Evolutionary conservation across 2,888 invertebrate species (phyloP), one percentile per base, ranked within the genome.

Genomic region (Aphodius sticticus): DNA sequence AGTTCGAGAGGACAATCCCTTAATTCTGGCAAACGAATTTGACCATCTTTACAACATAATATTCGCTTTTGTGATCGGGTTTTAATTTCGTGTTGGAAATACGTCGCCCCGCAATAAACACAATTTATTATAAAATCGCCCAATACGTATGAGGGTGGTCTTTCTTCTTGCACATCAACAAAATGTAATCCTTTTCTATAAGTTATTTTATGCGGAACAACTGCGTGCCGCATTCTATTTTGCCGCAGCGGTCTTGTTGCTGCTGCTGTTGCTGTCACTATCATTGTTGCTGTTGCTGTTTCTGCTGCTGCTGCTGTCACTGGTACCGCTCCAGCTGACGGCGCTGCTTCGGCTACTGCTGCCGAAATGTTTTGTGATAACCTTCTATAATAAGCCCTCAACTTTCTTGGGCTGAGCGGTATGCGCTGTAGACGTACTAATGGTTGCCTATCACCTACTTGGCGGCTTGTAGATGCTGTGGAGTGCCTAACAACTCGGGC

Each of bases 1-100:
- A 75, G n/a, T 75, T 75, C 75, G 16, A 36, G 7, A n/a, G 75
- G 75, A 37, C 75, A 75, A 35, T 35, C 36, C 35, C 16, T 70
- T 70, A 70, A 70, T 7, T 16, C 9, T 7, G 71, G 71, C n/a
- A 70, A 5, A 70, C 26, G 16, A 16, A 70, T 70, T 16, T 70
- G 16, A 9, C 71, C 26, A 26, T 70, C 71, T 70, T 70, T 70
- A 14, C 71, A 70, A 70, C 71, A 70, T 6, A 70, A 70, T 9
- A 1, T 70, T 14, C 71, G 6, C 4, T 14, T 70, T 70, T 70
- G 71, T 4, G 71, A 70, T 14, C 71, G 2, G 26, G 71, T 70
- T 70, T 7, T 36, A 2, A 75, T 37, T 75, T 75, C 75, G 6
- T n/a, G 6, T 16, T 16, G 15, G 6, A 75, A 75, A 75, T 75